phyloP scores from a whole-genome alignment of 2,888 invertebrate species.

The Drosophila basisetae region DNA sequence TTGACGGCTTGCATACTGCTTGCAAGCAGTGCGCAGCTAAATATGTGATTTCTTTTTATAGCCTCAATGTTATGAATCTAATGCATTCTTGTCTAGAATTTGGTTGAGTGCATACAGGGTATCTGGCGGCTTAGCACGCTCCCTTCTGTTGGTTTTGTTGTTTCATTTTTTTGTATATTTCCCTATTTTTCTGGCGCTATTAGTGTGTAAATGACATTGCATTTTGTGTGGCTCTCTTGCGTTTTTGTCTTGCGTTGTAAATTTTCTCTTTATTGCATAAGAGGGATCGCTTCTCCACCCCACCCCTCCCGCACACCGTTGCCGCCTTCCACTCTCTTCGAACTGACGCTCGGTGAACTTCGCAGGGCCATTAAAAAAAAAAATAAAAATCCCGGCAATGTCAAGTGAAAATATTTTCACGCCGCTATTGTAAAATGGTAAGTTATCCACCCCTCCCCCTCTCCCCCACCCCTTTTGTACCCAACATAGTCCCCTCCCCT shows the following conservation, averaged over 20 bases:
- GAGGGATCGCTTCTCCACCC: background rate
- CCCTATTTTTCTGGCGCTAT: conserved; percentile 34
- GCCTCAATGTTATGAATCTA: background rate
- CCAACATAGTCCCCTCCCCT: background rate
- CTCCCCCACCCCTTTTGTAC: background rate
- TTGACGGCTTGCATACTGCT: background rate
- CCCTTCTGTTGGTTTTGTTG: background rate
- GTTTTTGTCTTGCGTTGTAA: conserved; percentile 63
- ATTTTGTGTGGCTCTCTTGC: conserved; percentile 49
- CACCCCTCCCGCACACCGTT: background rate
- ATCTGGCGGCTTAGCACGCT: background rate
- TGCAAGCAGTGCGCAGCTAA: conserved; percentile 26
- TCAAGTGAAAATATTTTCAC: conserved; percentile 76
- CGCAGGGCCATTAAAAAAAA: conserved; percentile 42
- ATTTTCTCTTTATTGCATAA: conserved; percentile 77
- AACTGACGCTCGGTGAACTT: conserved; percentile 31
- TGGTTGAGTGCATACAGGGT: conserved; percentile 4
- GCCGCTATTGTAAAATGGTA: conserved; percentile 63
- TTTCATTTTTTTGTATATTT: background rate
- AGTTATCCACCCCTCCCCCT: background rate
- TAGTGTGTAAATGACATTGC: conserved; percentile 73
- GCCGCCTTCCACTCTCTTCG: background rate
- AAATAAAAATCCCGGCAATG: conserved; percentile 45
- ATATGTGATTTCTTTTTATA: background rate
- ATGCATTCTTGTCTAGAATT: background rate